Base-by-base conservation (phyloP, 2,888 invertebrate species). In the Vandiemenella viatica region DNA sequence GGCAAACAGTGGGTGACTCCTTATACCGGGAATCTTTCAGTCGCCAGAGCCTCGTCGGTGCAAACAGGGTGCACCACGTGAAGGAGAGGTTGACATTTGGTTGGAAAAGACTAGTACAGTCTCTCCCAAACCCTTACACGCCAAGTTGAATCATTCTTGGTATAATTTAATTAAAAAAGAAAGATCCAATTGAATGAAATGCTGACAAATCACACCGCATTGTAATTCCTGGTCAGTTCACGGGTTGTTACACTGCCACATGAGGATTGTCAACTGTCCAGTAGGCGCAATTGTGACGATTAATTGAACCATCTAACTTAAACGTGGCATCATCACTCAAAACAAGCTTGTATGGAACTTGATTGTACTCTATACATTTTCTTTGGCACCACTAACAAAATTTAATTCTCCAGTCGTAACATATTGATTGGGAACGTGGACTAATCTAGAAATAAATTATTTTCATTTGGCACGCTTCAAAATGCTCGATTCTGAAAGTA, bases 201-300 rank as follows among this genome's bases (percentile, higher is more conserved):
- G 53, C 46, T 20, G 52, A 52, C 41, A 57, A 48, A 18, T 55
- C 53, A 37, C 49, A 53, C 55, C 55, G 56, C 37, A 56, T 55
- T 45, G 46, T 54, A 22, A 59, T 49, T 22, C 55, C 55, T 37
- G 52, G 52, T 32, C 50, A 37, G 43, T 53, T 57, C 23, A 53
- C 41, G 43, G 55, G 54, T 44, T 54, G 19, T 41, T 53, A 43
- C 16, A 57, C 53, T 38, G 45, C 41, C 45, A 45, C 40, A 43
- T 58, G 53, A 23, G 57, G 57, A 55, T 59, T 60, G 22, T 46
- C 32, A 49, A 43, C 49, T 49, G 42, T 23, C 58, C 56, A 60
- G 51, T 57, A 61, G 15, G 53, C 45, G 45, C 53, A 56, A 49
- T 61, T 60, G 38, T 58, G 57, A 16, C 55, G 50, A 50, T 62